A percentile compares a stretch with the other conserved stretches of the same genome.
phyloP scores from a whole-genome alignment of 2,113 vertebrate genomes.

The Ranitomeya variabilis region DNA sequence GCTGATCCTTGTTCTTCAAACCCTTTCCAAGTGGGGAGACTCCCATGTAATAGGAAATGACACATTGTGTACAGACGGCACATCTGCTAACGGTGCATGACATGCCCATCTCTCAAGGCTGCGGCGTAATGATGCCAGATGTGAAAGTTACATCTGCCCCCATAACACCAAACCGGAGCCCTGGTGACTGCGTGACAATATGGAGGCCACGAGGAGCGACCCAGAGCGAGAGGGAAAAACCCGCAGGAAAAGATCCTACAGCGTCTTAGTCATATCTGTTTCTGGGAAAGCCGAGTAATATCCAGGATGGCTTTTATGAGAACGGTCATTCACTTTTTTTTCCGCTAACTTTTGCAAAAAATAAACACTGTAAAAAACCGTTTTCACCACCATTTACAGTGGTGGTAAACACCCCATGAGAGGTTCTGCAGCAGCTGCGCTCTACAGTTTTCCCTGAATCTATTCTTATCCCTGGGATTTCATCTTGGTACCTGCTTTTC shows the following conservation, averaged over 20 bases:
- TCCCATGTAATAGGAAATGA: conserved; percentile 36
- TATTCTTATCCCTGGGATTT: not conserved
- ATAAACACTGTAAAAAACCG: not conserved
- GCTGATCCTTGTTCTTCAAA: not conserved
- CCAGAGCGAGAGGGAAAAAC: not conserved
- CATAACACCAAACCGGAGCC: not conserved
- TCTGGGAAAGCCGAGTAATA: not conserved
- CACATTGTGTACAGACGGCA: conserved; percentile 26
- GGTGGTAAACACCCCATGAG: not conserved
- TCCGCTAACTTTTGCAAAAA: not conserved
- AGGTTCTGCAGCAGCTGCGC: not conserved
- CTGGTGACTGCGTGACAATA: not conserved
- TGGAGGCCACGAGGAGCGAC: not conserved
- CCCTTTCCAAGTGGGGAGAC: conserved; percentile 22
- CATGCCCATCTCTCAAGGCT: not conserved
- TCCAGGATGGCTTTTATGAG: not conserved
- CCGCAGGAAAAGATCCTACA: not conserved
- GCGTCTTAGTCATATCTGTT: not conserved
- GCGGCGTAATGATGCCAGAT: not conserved
- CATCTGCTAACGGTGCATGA: conserved; percentile 38
- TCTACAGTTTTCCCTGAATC: not conserved
- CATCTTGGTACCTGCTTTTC: not conserved
- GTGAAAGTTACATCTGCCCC: conserved; percentile 2
- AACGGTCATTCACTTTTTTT: not conserved
- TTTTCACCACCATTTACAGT: not conserved